phyloP scores from a whole-genome alignment of 2,888 invertebrate genomes.

The Drosophila formosana region DNA sequence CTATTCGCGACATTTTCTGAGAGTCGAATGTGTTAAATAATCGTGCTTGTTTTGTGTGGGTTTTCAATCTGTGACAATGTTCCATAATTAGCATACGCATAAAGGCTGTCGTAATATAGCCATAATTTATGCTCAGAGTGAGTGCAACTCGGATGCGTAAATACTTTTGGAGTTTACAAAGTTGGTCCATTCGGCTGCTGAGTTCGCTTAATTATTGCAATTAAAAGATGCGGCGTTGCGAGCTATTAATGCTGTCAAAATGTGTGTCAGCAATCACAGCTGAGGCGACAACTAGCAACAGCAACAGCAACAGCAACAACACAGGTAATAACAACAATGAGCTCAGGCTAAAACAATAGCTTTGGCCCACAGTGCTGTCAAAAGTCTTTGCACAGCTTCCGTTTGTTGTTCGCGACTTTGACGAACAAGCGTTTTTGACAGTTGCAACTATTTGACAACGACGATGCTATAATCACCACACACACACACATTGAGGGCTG shows the following conservation, averaged over 20 bases:
- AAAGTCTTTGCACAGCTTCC: slow-evolving; percentile 71
- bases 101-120: slow-evolving; percentile 38
- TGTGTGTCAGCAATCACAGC: slow-evolving; percentile 50
- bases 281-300: slow-evolving; percentile 26
- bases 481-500: slow-evolving; percentile 3
- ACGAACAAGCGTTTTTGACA: slow-evolving; percentile 50
- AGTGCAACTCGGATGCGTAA: slow-evolving; percentile 11
- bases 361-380: slow-evolving; percentile 50
- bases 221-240: slow-evolving; percentile 51
- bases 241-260: slow-evolving; percentile 62
- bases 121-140: slow-evolving; percentile 5
- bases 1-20: slow-evolving; percentile 41
- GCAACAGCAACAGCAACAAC: slow-evolving; percentile 1
- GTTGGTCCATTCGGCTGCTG: not conserved
- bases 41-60: slow-evolving; percentile 24
- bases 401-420: slow-evolving; percentile 50
- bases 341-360: slow-evolving; percentile 48
- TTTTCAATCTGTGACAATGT: slow-evolving; percentile 25
- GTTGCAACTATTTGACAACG: slow-evolving; percentile 57
- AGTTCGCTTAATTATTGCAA: slow-evolving; percentile 56
- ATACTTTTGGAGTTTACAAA: not conserved
- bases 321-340: slow-evolving; percentile 4
- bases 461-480: slow-evolving; percentile 58
- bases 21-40: slow-evolving; percentile 41
- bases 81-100: slow-evolving; percentile 60